Evolutionary conservation across 2,113 vertebrate species (phyloP).

Genomic region (Romanogobio albipinnatus): DNA sequence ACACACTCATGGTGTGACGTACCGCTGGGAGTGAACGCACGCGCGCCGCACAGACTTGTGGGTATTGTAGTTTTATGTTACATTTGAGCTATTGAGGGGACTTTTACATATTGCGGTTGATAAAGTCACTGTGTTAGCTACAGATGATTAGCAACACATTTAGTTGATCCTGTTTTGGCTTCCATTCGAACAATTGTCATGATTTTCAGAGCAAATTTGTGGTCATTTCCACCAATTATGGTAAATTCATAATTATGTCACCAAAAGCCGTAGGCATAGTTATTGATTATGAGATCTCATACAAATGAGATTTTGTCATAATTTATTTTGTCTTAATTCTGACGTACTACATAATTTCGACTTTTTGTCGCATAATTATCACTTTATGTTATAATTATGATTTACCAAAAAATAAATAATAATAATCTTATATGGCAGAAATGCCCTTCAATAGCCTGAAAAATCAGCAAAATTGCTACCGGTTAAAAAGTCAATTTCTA

Average conservation of each 20-base stretch:
- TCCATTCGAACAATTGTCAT: background rate
- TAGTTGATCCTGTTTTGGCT: background rate
- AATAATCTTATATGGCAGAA: no score
- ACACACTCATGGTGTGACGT: constrained; percentile 60
- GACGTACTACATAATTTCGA: no score
- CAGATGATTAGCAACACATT: background rate
- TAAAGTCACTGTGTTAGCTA: background rate
- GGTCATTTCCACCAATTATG: background rate
- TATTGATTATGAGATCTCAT: no score
- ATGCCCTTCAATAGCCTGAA: no score
- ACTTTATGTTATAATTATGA: no score
- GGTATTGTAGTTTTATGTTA: constrained; percentile 67
- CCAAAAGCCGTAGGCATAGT: background rate
- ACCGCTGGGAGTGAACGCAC: background rate
- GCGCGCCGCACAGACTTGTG: constrained; percentile 52
- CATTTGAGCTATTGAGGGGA: no score
- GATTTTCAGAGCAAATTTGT: background rate
- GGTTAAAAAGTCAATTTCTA: no score
- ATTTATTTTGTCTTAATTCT: no score
- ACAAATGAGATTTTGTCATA: no score
- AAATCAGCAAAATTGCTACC: no score
- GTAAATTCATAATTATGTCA: background rate
- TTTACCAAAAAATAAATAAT: no score
- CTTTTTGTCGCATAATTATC: no score
- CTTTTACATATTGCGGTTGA: background rate